Base-by-base conservation (phyloP, 1,140 invertebrate genomes). In the Anastatus disparis region DNA sequence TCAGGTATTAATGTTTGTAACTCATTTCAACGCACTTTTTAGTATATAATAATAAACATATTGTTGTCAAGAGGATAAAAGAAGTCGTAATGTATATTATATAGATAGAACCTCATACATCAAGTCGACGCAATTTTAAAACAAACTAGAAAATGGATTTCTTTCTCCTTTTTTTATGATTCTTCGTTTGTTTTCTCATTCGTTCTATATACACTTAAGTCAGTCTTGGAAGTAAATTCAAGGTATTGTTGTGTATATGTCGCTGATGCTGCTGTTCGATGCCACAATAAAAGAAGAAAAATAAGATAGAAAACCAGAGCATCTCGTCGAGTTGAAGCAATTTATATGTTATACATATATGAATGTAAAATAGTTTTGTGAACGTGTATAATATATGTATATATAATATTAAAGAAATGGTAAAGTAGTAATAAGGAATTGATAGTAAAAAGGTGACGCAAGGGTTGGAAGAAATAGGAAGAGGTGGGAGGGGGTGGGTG, bases 381-480 rank as follows among this genome's bases (percentile, higher is more conserved):
- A 6, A 35, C 31, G 31, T 35, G 31, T 53, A 29, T 53, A 15
- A n/a, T 29, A 29, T 53, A 4, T n/a, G 26, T 53, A 53, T 27
- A 29, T 4, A 13, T 38, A n/a, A 38, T 2, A 35, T 12, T 38
- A 35, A 42, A 17, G 22, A 2, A 10, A 15, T 7, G 17, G 17
- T 8, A 15, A 31, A 20, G 74, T 62, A 72, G 73, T 80, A 81
- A 81, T 79, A 80, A 79, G 77, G 75, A 78, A 82, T 82, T 80
- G 77, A 81, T 80, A 78, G 78, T 77, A 76, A 78, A 80, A 65
- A 71, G 27, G 63, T 59, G 13, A 13, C n/a, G n/a, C n/a, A n/a
- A n/a, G n/a, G n/a, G n/a, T n/a, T n/a, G n/a, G n/a, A n/a, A n/a
- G n/a, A n/a, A n/a, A n/a, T n/a, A 29, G 17, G 44, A 27, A 6